Conservation (phyloP, 92 coral and sea anemone genomes). For the Chrysogorgia sp. region DNA sequence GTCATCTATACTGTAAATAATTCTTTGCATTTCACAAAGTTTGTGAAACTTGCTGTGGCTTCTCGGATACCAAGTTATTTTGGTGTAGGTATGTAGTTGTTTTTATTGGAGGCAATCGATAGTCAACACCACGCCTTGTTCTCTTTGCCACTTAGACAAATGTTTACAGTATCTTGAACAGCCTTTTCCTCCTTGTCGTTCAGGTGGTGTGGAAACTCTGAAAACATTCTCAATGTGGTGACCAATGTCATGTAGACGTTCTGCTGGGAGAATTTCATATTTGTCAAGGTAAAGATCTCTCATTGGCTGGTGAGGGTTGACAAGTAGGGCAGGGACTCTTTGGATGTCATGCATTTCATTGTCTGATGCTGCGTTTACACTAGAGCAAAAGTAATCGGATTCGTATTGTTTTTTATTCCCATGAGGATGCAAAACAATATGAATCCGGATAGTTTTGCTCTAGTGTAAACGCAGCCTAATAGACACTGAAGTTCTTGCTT, state of each 20-base stretch:
- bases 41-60: conserved; percentile 13
- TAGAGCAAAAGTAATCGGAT: too few species aligned
- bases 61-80: conserved; percentile 19
- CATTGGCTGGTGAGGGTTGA: conserved; percentile 37
- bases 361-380: too few species aligned
- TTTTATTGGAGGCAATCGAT: conserved; percentile 33
- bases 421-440: too few species aligned
- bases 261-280: conserved; percentile 52
- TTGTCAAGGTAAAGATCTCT: conserved; percentile 28
- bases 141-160: conserved; percentile 47
- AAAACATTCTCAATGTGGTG: conserved; percentile 47
- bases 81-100: conserved; percentile 33
- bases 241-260: conserved; percentile 52
- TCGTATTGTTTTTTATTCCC: too few species aligned
- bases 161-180: conserved; percentile 27
- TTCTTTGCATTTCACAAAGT: conserved; percentile 45
- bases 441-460: too few species aligned
- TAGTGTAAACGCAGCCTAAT: conserved; percentile 27
- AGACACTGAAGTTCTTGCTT: conserved; percentile 45
- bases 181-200: conserved; percentile 13
- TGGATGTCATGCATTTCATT: too few species aligned
- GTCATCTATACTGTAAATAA: conserved; percentile 26
- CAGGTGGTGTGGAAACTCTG: conserved; percentile 48
- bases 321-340: too few species aligned
- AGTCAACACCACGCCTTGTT: conserved; percentile 48